These are phyloP conservation scores for Plutomurus gul DNA, from an alignment of 1,140 invertebrate genomes.

Conservation along the genomic window DNA sequence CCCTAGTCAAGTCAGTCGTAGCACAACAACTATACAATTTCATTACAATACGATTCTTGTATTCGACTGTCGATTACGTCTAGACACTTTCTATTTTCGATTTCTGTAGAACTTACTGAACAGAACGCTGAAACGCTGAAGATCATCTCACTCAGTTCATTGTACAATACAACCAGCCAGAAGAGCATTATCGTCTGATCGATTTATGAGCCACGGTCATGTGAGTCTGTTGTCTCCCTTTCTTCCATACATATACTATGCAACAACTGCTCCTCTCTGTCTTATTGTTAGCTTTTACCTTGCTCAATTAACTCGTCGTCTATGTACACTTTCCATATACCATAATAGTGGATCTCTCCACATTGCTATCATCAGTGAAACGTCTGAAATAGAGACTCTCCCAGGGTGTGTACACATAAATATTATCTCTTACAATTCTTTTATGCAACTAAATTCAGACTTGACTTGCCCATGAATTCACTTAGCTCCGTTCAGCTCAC, in stretches of 20 bases:
- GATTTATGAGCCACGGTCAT: constrained; percentile 22
- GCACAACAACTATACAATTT: background rate
- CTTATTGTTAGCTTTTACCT: constrained; percentile 20
- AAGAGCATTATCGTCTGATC: constrained; percentile 13
- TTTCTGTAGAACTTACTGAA: constrained; percentile 16
- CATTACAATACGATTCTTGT: background rate
- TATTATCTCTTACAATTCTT: too few relatives aligned
- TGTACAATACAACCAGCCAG: background rate
- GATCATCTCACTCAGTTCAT: background rate
- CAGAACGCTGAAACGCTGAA: constrained; percentile 3
- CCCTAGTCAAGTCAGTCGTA: background rate
- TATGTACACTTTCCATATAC: background rate
- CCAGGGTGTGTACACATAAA: too few relatives aligned
- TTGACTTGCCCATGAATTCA: background rate
- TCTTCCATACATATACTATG: constrained; percentile 15
- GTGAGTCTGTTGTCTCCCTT: constrained; percentile 12
- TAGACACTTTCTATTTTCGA: constrained; percentile 16
- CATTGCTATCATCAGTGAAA: too few relatives aligned
- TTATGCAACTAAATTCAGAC: background rate
- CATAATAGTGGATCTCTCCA: background rate
- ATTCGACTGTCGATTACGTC: constrained; percentile 13
- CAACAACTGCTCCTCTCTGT: background rate
- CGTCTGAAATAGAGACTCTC: too few relatives aligned
- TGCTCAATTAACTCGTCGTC: background rate
- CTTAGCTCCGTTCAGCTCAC: too few relatives aligned